These are phyloP conservation scores for Aleiodes sp. DNA, from an alignment of 1,140 invertebrate genomes.

Conservation along the genomic window DNA sequence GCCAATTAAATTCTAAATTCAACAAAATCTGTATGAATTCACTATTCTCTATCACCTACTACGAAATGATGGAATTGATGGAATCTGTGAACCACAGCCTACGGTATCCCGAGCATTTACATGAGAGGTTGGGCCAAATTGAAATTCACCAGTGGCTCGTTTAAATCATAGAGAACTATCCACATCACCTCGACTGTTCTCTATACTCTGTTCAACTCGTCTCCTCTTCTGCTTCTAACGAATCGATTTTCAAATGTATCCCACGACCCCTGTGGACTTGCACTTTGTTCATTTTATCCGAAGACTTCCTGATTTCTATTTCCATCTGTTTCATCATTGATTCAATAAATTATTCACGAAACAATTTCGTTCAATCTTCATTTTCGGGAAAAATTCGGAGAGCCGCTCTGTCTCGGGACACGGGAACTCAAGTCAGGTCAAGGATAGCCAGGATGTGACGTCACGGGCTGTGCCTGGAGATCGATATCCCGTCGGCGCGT, in stretches of 20 bases:
- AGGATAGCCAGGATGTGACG: slow-evolving; percentile 65
- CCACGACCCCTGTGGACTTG: neutral
- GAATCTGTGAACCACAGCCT: neutral
- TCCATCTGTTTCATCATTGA: no score
- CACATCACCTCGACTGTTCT: slow-evolving; percentile 1
- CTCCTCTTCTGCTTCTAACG: no score
- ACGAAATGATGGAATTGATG: slow-evolving; percentile 11
- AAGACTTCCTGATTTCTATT: no score
- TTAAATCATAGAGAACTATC: slow-evolving; percentile 3
- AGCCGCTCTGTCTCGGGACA: slow-evolving; percentile 19
- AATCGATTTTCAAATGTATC: neutral
- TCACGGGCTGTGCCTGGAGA: slow-evolving; percentile 53
- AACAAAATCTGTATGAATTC: slow-evolving; percentile 1
- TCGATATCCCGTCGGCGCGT: slow-evolving; percentile 54
- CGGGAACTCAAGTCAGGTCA: slow-evolving; percentile 56
- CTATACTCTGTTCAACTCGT: no score
- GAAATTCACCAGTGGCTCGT: slow-evolving; percentile 23
- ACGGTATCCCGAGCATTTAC: slow-evolving; percentile 10
- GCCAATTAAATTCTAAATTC: neutral
- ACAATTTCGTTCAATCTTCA: neutral
- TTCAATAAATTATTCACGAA: no score
- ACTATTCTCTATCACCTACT: neutral
- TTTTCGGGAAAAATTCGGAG: neutral
- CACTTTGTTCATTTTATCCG: no score
- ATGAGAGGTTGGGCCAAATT: slow-evolving; percentile 6